Conservation (phyloP, 2,113 vertebrate genomes). For the Lophotis ruficrista region DNA sequence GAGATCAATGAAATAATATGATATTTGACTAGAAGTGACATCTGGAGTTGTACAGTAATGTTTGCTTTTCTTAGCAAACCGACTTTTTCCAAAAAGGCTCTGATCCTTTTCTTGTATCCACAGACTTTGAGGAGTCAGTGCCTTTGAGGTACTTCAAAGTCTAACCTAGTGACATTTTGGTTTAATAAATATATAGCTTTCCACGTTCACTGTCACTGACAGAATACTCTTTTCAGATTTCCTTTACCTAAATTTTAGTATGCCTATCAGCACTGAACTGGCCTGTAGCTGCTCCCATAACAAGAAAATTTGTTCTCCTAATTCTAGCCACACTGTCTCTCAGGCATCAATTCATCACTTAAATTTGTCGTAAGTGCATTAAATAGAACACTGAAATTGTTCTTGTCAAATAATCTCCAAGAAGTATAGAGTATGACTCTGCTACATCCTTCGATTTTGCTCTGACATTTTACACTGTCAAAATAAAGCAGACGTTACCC, state of each 20-base stretch:
- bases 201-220: slow-evolving; percentile 42
- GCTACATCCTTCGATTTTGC: slow-evolving; percentile 48
- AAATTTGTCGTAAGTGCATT: slow-evolving; percentile 71
- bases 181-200: slow-evolving; percentile 72
- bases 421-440: slow-evolving; percentile 58
- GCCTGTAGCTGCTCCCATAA: slow-evolving; percentile 64
- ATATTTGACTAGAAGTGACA: background rate
- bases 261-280: slow-evolving; percentile 66
- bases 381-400: slow-evolving; percentile 73
- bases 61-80: slow-evolving; percentile 40
- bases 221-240: slow-evolving; percentile 62
- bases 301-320: slow-evolving; percentile 62
- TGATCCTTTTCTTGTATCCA: slow-evolving; percentile 44
- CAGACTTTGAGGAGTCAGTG: slow-evolving; percentile 18
- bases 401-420: slow-evolving; percentile 72
- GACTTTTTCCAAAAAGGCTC: slow-evolving; percentile 30
- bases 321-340: slow-evolving; percentile 68
- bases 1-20: slow-evolving; percentile 25
- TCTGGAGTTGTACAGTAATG: background rate
- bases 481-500: slow-evolving; percentile 63
- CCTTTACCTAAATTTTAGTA: slow-evolving; percentile 47
- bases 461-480: slow-evolving; percentile 65
- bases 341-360: slow-evolving; percentile 73
- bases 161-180: slow-evolving; percentile 53
- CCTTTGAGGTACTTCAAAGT: slow-evolving; percentile 49